Percentiles rank a stretch among this genome's conserved stretches.
Evolutionary conservation across 2,113 vertebrate genomes (phyloP).

Genomic region (Pseudorasbora parva): DNA sequence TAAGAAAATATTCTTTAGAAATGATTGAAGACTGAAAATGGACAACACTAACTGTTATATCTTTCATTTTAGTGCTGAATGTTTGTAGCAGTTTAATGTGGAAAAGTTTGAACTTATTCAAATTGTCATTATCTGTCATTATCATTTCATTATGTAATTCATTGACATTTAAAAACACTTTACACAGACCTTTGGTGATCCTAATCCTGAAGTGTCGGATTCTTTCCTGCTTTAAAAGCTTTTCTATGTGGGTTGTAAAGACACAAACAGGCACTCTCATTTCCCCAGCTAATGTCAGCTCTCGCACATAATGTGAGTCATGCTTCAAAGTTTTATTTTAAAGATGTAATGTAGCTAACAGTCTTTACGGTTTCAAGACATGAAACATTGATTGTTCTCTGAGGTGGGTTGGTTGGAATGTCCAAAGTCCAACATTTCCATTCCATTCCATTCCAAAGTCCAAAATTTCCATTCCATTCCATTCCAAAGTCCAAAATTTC

Average conservation of each 20-base stretch:
- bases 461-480: too few relatives aligned
- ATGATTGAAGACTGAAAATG: not conserved
- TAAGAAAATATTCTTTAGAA: not conserved
- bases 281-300: conserved; percentile 43
- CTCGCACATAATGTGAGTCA: conserved; percentile 42
- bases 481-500: too few relatives aligned
- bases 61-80: not conserved
- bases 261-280: conserved; percentile 35
- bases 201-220: conserved; percentile 27
- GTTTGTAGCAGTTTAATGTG: not conserved
- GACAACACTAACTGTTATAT: not conserved
- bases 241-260: conserved; percentile 37
- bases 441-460: too few relatives aligned
- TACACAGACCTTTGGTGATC: conserved; percentile 38
- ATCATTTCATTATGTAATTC: conserved; percentile 36
- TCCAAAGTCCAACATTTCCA: too few relatives aligned
- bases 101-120: conserved; percentile 3
- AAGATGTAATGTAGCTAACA: not conserved
- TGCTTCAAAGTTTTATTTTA: conserved; percentile 29
- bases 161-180: conserved; percentile 53
- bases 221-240: conserved; percentile 51
- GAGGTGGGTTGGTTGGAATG: not conserved
- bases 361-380: conserved; percentile 4
- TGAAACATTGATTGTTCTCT: conserved; percentile 17
- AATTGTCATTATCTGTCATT: conserved; percentile 18